Evolutionary conservation across 1,140 invertebrate species (phyloP), one percentile per base, ranked within the genome.

Genomic region (Drosophila persimilis): DNA sequence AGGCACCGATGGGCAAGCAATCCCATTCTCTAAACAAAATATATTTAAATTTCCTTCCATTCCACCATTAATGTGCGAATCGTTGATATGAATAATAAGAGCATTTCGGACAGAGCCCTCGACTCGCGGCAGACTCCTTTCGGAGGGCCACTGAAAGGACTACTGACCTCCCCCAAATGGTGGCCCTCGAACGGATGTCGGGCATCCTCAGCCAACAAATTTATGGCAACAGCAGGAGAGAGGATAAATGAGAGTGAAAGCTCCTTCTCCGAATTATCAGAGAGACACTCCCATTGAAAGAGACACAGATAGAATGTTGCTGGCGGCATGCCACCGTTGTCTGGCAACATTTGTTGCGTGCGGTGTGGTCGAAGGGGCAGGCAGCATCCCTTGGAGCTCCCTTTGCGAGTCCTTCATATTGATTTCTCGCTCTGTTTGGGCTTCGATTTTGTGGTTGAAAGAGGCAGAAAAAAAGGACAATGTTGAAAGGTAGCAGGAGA

Each of bases 81-180:
- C 47, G 59, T 73, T 73, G 69, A 73, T 59, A 73, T 73, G 70
- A 64, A 64, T 73, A 73, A 57, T 57, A 73, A 53, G 59, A 73
- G 31, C 8, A 44, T 53, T 63, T 64, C 64, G 31, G 45, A 35
- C 43, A 63, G 41, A 70, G 56, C 41, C 56, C 48, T 57, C 52
- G 50, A n/a, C 61, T 24, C 35, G 41, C 61, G 53, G n/a, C 35
- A 63, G 65, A 66, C 47, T 35, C 31, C 20, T 55, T 41, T 24
- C 60, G 52, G 20, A 0, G 51, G 52, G 7, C 29, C 8, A 13
- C 46, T 39, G 56, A 35, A 35, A 35, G 31, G 31, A 22, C 52
- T 57, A 55, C 61, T 57, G 61, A 56, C 60, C 69, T 57, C 47
- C 26, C 60, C 35, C 56, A 51, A 54, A 62, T 26, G 48, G 45